These are phyloP conservation scores for Myotis planiceps DNA, from an alignment of 2,797 vertebrate genomes.

Conservation along the genomic window DNA sequence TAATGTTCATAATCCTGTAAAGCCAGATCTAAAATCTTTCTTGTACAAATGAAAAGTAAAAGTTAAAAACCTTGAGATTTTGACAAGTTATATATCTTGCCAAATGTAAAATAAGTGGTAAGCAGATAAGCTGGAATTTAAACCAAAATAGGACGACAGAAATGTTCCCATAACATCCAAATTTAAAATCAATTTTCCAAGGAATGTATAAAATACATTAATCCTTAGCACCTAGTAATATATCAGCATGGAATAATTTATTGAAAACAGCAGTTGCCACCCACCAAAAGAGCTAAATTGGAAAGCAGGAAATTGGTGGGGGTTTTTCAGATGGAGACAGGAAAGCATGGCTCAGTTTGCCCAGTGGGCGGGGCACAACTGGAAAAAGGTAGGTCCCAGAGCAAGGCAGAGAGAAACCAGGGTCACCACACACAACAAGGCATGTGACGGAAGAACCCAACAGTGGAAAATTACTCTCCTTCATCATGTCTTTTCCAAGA, in stretches of 20 bases:
- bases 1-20: neutral
- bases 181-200: constrained; percentile 4
- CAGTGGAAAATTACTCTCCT: neutral
- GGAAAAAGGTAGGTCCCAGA: neutral
- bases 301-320: neutral
- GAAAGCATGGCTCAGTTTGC: neutral
- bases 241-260: neutral
- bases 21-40: neutral
- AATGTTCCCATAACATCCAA: neutral
- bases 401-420: neutral
- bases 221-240: neutral
- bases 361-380: fast-evolving
- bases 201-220: neutral
- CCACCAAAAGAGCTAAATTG: neutral
- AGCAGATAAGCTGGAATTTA: neutral
- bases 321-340: neutral
- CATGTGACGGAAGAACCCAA: neutral
- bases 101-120: neutral
- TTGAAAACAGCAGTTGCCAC: neutral
- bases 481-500: neutral
- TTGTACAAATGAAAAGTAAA: neutral
- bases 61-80: neutral
- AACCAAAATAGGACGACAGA: neutral
- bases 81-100: neutral
- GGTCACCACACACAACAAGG: neutral